These are phyloP conservation scores for Coregonus ussuriensis DNA, from an alignment of 2,797 vertebrate species.

Conservation along the genomic window DNA sequence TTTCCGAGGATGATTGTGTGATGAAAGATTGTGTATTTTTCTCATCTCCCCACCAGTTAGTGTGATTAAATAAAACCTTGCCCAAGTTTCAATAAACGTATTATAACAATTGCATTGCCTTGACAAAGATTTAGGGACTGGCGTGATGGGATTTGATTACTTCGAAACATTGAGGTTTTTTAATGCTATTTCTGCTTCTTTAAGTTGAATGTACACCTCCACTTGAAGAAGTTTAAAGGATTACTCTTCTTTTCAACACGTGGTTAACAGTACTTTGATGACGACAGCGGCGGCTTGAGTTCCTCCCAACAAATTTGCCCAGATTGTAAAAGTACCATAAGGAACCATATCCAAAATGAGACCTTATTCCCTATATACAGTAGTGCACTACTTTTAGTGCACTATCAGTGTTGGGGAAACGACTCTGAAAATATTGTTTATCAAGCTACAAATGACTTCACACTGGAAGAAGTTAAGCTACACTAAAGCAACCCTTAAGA, in stretches of 20 bases:
- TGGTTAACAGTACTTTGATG: slow-evolving; percentile 37
- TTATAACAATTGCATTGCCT: slow-evolving; percentile 83
- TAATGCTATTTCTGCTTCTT: slow-evolving; percentile 74
- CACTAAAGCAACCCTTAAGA: too few species aligned
- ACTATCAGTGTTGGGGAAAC: too few species aligned
- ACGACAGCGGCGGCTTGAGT: slow-evolving; percentile 42
- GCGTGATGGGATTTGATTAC: slow-evolving; percentile 84
- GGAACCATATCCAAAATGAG: not conserved
- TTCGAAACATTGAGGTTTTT: slow-evolving; percentile 79
- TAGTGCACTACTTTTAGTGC: too few species aligned
- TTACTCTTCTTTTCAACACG: slow-evolving; percentile 41
- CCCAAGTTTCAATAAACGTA: slow-evolving; percentile 85
- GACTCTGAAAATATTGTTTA: too few species aligned
- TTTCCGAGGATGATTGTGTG: slow-evolving; percentile 80
- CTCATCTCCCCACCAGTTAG: slow-evolving; percentile 81
- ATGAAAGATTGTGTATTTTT: slow-evolving; percentile 84
- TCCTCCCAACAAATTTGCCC: slow-evolving; percentile 26
- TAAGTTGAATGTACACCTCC: slow-evolving; percentile 41
- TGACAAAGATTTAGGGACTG: slow-evolving; percentile 87
- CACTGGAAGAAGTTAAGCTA: too few species aligned
- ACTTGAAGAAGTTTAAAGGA: slow-evolving; percentile 44
- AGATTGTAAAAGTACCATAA: not conserved
- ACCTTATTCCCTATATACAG: too few species aligned
- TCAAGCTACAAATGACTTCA: too few species aligned
- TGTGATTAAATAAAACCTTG: slow-evolving; percentile 84